A percentile compares a stretch with the other conserved stretches of the same genome.
Conservation (phyloP, 2,888 invertebrate genomes). For the Pelosia muscerda region DNA sequence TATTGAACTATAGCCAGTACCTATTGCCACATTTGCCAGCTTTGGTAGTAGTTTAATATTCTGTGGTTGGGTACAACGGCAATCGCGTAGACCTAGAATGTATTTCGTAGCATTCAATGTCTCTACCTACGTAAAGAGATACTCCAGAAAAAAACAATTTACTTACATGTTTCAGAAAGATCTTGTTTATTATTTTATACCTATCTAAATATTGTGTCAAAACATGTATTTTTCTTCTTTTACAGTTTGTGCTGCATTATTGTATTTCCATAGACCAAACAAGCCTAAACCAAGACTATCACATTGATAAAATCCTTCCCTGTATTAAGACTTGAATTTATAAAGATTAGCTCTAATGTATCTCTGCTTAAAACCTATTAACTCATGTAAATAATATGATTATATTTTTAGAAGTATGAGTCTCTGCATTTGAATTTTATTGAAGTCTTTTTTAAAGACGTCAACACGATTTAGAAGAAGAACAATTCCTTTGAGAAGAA, state of each 20-base stretch:
- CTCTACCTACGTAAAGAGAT: background rate
- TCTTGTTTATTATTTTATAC: no score
- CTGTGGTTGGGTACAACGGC: no score
- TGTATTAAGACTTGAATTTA: background rate
- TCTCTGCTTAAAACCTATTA: background rate
- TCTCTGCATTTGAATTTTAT: slow-evolving; percentile 4
- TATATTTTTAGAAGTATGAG: background rate
- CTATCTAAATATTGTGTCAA: background rate
- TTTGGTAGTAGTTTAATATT: no score
- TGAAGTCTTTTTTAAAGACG: no score
- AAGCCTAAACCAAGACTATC: no score
- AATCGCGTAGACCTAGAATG: no score
- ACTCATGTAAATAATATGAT: background rate
- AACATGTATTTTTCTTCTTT: background rate
- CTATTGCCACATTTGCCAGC: no score
- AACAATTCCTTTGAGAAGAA: background rate
- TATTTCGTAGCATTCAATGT: no score
- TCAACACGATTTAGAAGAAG: background rate
- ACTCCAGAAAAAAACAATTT: no score
- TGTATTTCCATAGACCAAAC: background rate
- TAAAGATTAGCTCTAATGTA: background rate
- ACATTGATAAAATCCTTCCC: background rate
- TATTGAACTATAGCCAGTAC: background rate
- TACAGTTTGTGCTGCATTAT: background rate
- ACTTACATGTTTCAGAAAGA: no score